A percentile compares a stretch with the other conserved stretches of the same genome.
Evolutionary conservation across 2,888 invertebrate genomes (phyloP).

Genomic region (Cantharis rufa): DNA sequence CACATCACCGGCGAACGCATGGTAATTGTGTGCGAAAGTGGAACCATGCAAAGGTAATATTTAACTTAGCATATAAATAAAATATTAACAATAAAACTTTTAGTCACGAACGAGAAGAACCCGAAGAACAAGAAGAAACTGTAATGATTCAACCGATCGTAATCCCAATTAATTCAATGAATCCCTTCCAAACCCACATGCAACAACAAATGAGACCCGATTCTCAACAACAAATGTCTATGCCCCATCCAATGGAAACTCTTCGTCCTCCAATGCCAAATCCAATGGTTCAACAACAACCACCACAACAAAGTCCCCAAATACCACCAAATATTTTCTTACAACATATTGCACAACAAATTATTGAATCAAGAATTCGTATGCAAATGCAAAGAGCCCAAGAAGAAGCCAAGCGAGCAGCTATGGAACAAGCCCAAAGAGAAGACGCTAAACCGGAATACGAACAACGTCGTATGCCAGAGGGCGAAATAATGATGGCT

Average conservation of each 20-base stretch:
- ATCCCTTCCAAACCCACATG: conserved; percentile 52
- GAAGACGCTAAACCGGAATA: conserved; percentile 16
- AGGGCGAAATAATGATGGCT: conserved; percentile 39
- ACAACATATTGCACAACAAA: conserved; percentile 55
- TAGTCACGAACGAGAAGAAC: conserved; percentile 25
- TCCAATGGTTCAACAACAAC: conserved; percentile 45
- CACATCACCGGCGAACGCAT: conserved; percentile 82
- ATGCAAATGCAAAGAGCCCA: conserved; percentile 48
- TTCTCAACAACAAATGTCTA: conserved; percentile 52
- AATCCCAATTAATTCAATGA: conserved; percentile 51
- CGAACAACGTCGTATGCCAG: conserved; percentile 21
- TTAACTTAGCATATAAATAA: background rate
- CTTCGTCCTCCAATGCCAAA: conserved; percentile 57
- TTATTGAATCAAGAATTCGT: conserved; percentile 51
- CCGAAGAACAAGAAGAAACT: conserved; percentile 49
- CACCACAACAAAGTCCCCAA: conserved; percentile 40
- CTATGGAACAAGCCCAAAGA: conserved; percentile 38
- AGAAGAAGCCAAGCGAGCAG: conserved; percentile 39
- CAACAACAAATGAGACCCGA: conserved; percentile 47
- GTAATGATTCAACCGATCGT: conserved; percentile 56
- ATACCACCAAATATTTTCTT: conserved; percentile 57
- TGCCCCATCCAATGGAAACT: conserved; percentile 60
- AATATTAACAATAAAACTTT: background rate
- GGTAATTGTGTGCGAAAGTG: conserved; percentile 86
- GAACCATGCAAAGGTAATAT: conserved; percentile 65